These are phyloP conservation scores for Leptopilina drosophilae DNA, from an alignment of 2,888 invertebrate species.

Conservation along the genomic window DNA sequence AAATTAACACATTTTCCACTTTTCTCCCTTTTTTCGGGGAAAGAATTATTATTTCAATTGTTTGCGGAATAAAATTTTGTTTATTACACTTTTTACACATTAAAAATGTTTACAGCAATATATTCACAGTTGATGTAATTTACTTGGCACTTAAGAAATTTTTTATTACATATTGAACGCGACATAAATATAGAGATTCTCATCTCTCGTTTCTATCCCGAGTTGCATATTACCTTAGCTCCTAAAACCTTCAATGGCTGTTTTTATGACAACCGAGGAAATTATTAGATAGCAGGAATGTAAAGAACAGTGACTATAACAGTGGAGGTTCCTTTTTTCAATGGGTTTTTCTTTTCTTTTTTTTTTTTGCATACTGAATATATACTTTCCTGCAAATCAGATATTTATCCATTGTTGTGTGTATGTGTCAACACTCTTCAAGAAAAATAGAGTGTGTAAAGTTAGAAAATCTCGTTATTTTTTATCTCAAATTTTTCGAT, in stretches of 20 bases:
- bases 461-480: constrained; percentile 9
- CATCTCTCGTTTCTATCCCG: neutral
- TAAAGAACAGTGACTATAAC: neutral
- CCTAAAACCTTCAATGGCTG: constrained; percentile 6
- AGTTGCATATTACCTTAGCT: neutral
- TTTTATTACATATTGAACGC: neutral
- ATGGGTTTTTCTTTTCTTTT: neutral
- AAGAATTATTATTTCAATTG: neutral
- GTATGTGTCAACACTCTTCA: neutral
- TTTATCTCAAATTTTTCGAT: neutral
- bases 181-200: neutral
- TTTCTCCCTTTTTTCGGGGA: no score
- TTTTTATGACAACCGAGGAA: constrained; percentile 14
- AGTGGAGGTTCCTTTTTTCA: neutral
- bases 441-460: constrained; percentile 5
- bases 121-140: no score
- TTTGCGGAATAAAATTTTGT: neutral
- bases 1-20: no score
- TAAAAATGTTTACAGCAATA: no score
- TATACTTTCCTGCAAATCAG: constrained; percentile 1
- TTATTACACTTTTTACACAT: neutral
- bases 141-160: neutral
- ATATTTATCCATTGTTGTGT: neutral
- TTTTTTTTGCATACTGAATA: neutral
- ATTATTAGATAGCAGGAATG: constrained; percentile 5